Percentiles rank a stretch among this genome's conserved stretches.
Conservation (phyloP, 2,888 invertebrate genomes). For the Liposcelis brunnea region DNA sequence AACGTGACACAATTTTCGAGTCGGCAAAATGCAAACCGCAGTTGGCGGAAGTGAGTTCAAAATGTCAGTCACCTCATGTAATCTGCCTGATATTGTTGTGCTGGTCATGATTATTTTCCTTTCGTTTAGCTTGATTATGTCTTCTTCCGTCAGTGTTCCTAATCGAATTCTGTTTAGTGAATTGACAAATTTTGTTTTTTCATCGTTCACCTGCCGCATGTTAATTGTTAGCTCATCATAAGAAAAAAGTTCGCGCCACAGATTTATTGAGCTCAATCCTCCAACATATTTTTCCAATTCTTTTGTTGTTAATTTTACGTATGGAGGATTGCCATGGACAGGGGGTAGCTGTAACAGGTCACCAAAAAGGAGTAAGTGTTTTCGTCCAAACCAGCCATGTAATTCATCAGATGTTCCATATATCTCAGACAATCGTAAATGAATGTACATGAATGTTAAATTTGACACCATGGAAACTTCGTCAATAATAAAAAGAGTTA, state of each 20-base stretch:
- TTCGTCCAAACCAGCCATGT: slow-evolving; percentile 21
- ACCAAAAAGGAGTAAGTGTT: slow-evolving; percentile 20
- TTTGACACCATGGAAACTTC: slow-evolving; percentile 20
- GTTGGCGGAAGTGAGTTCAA: slow-evolving; percentile 15
- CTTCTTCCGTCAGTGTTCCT: neutral
- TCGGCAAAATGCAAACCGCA: slow-evolving; percentile 20
- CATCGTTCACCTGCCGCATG: slow-evolving; percentile 17
- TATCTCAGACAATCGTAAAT: slow-evolving; percentile 19
- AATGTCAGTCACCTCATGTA: slow-evolving; percentile 9
- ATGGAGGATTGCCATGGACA: slow-evolving; percentile 19
- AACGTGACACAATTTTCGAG: slow-evolving; percentile 19
- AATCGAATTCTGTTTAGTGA: too few relatives aligned
- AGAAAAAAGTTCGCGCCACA: slow-evolving; percentile 19
- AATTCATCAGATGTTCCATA: slow-evolving; percentile 19
- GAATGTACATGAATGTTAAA: slow-evolving; percentile 18
- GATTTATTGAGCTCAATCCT: slow-evolving; percentile 10
- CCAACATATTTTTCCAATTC: slow-evolving; percentile 17
- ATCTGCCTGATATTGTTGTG: slow-evolving; percentile 12
- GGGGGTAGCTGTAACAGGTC: slow-evolving; percentile 22
- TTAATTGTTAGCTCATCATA: slow-evolving; percentile 21
- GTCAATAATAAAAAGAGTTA: slow-evolving; percentile 20
- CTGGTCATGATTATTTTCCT: slow-evolving; percentile 13
- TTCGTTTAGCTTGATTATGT: slow-evolving; percentile 13
- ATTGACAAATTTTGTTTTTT: too few relatives aligned
- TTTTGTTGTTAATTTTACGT: slow-evolving; percentile 17